Evolutionary conservation across 2,113 vertebrate species (phyloP).

Genomic region (Hippocampus guttulatus): DNA sequence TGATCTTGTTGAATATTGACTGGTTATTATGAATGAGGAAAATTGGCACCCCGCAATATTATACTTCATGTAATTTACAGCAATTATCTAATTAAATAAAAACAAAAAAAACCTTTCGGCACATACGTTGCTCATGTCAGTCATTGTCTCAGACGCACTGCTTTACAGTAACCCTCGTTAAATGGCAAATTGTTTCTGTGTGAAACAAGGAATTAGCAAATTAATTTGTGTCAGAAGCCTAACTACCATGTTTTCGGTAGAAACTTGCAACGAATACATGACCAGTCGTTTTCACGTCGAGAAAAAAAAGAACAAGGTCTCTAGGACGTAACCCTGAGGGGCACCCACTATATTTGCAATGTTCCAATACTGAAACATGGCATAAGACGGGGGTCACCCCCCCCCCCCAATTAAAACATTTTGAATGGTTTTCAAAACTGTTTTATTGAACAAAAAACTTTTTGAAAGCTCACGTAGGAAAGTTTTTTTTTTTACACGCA

Average conservation of each 20-base stretch:
- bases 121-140: too few species aligned
- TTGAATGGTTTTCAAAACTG: constrained; percentile 26
- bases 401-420: neutral
- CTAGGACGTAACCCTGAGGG: neutral
- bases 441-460: constrained; percentile 66
- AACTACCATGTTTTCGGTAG: too few species aligned
- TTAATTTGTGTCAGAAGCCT: too few species aligned
- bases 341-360: neutral
- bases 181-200: too few species aligned
- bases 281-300: neutral
- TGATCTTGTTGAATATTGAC: too few species aligned
- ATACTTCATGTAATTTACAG: too few species aligned
- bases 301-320: neutral
- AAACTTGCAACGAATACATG: neutral
- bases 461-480: constrained; percentile 66
- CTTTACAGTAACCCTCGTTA: neutral
- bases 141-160: neutral
- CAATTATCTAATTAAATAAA: too few species aligned
- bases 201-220: too few species aligned
- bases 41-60: too few species aligned
- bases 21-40: too few species aligned
- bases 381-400: neutral
- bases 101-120: too few species aligned
- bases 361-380: neutral
- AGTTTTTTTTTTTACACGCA: constrained; percentile 59